phyloP scores from a whole-genome alignment of 2,113 vertebrate species.

The Bujurquina vittata region DNA sequence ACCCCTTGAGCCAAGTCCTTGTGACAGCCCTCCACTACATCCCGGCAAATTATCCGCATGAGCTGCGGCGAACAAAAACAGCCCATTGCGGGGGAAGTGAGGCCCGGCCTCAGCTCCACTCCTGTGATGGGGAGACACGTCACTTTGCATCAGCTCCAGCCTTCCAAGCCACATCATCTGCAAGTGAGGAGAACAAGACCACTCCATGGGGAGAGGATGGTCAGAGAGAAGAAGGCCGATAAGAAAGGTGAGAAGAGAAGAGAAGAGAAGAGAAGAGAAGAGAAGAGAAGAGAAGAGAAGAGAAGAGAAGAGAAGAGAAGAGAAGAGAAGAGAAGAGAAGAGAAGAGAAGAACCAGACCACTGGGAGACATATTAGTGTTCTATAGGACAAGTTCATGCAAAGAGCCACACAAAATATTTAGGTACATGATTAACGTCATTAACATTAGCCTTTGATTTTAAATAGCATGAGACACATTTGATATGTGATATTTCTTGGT shows the following conservation, averaged over 20 bases:
- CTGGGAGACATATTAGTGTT: background rate
- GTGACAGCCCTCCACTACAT: conserved; percentile 84
- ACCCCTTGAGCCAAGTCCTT: conserved; percentile 84
- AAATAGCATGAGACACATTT: background rate
- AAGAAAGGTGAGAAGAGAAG: conserved; percentile 29
- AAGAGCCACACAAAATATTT: conserved; percentile 10
- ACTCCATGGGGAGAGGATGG: conserved; percentile 61
- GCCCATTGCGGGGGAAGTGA: conserved; percentile 78
- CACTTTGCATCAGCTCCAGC: conserved; percentile 80
- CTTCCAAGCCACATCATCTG: conserved; percentile 75
- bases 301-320: background rate
- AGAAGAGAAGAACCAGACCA: background rate
- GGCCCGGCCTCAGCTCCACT: conserved; percentile 73
- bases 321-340: conserved; percentile 32
- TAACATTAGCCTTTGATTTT: background rate
- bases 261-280: background rate
- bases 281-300: background rate
- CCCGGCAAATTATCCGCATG: conserved; percentile 84
- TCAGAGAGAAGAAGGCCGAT: conserved; percentile 43
- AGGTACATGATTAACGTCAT: conserved; percentile 28
- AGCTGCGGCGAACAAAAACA: conserved; percentile 83
- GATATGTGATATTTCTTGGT: no score
- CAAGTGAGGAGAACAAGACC: conserved; percentile 73
- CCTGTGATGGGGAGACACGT: conserved; percentile 76
- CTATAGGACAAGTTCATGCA: background rate